phyloP scores from a whole-genome alignment of 2,888 invertebrate species.

The Phoronis australis region DNA sequence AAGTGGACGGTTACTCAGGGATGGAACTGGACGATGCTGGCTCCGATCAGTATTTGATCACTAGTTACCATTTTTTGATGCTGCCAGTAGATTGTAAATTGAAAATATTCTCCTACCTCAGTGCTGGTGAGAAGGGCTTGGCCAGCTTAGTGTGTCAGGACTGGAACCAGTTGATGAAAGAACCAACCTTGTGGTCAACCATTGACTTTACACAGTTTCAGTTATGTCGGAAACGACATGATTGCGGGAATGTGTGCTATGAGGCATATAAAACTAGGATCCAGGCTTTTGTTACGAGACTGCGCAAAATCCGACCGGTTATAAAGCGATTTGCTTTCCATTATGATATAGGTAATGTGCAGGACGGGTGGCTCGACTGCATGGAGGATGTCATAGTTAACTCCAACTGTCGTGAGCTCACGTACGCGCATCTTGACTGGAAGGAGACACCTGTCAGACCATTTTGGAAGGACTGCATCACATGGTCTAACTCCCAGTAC shows the following conservation, averaged over 20 bases:
- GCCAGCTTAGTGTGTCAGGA: neutral
- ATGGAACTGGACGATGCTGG: too few relatives aligned
- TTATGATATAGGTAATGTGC: conserved; percentile 44
- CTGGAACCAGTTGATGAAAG: neutral
- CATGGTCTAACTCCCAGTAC: conserved; percentile 22
- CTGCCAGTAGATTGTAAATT: neutral
- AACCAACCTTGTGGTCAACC: neutral
- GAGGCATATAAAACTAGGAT: conserved; percentile 34
- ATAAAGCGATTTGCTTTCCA: conserved; percentile 42
- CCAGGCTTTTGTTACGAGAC: conserved; percentile 31
- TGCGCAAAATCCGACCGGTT: conserved; percentile 29
- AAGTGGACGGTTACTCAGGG: too few relatives aligned
- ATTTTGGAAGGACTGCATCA: conserved; percentile 30
- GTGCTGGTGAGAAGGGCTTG: neutral
- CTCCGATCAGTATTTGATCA: too few relatives aligned
- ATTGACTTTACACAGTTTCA: neutral
- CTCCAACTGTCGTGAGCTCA: conserved; percentile 28
- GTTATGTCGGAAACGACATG: conserved; percentile 18
- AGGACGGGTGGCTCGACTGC: conserved; percentile 36
- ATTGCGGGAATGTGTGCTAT: conserved; percentile 28
- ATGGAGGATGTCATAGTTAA: conserved; percentile 29
- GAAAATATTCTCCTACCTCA: neutral
- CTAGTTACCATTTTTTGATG: too few relatives aligned
- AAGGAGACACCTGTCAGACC: conserved; percentile 45
- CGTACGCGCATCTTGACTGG: conserved; percentile 43